Evolutionary conservation across 2,888 invertebrate genomes (phyloP).

Genomic region (Dasypogon diadema): DNA sequence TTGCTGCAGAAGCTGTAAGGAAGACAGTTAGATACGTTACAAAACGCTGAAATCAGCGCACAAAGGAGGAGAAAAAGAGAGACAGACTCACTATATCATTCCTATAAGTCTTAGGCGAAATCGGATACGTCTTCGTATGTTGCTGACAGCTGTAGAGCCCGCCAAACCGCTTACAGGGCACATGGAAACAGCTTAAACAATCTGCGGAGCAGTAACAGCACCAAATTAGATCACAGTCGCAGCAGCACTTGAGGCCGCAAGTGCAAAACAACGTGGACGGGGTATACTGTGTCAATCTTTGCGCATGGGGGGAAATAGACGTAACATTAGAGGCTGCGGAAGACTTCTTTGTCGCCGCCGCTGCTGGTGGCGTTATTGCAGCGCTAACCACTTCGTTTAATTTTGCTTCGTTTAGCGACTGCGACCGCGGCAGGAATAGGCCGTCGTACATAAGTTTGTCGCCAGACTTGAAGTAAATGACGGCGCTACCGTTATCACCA

Average conservation of each 20-base stretch:
- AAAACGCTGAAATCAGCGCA: too few species aligned
- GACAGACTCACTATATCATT: constrained; percentile 57
- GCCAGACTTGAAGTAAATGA: neutral
- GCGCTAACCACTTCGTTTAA: constrained; percentile 10
- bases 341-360: neutral
- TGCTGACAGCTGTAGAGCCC: constrained; percentile 55
- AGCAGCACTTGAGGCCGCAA: constrained; percentile 56
- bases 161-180: constrained; percentile 57
- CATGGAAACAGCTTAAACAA: constrained; percentile 59
- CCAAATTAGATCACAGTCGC: constrained; percentile 55
- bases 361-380: neutral
- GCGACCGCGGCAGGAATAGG: neutral
- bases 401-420: constrained; percentile 25
- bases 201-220: constrained; percentile 57
- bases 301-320: neutral
- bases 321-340: neutral
- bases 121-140: constrained; percentile 49
- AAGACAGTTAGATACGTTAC: too few species aligned
- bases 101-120: constrained; percentile 49
- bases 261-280: constrained; percentile 52
- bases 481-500: neutral
- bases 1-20: constrained; percentile 74
- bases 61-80: too few species aligned
- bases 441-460: neutral
- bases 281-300: constrained; percentile 34